phyloP scores from a whole-genome alignment of 2,113 vertebrate genomes.

The Australoheros scitulus region DNA sequence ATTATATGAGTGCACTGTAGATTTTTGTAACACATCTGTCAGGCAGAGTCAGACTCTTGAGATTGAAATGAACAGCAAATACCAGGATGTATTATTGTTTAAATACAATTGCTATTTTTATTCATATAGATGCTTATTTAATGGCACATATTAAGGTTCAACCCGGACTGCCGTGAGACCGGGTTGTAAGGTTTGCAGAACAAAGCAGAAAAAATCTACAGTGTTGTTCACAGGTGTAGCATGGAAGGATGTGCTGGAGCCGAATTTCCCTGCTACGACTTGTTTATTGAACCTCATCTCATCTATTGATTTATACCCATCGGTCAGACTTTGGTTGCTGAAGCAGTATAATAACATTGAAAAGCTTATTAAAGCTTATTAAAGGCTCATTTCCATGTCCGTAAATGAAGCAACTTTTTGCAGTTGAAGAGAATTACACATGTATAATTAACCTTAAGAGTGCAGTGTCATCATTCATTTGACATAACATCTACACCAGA shows the following conservation, averaged over 20 bases:
- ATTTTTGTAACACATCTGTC: neutral
- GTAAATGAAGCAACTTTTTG: neutral
- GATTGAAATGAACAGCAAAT: neutral
- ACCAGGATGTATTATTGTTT: neutral
- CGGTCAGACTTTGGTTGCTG: slow-evolving; percentile 1
- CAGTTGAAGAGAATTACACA: neutral
- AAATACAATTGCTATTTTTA: neutral
- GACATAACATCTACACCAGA: neutral
- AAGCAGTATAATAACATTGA: slow-evolving; percentile 7
- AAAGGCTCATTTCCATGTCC: neutral
- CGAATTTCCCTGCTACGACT: neutral
- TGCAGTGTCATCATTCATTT: neutral
- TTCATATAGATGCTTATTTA: neutral
- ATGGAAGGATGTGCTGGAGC: neutral
- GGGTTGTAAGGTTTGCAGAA: neutral
- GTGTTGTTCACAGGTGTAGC: neutral
- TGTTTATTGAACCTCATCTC: slow-evolving; percentile 25
- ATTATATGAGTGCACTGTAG: neutral
- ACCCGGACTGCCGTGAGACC: no score
- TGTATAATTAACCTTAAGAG: neutral
- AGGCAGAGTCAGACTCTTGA: neutral
- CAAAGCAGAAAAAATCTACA: neutral
- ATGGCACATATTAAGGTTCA: neutral
- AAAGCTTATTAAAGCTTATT: neutral
- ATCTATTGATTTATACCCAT: slow-evolving; percentile 32